Evolutionary conservation across 2,113 vertebrate species (phyloP).

Genomic region (Ceyx cyanopectus): DNA sequence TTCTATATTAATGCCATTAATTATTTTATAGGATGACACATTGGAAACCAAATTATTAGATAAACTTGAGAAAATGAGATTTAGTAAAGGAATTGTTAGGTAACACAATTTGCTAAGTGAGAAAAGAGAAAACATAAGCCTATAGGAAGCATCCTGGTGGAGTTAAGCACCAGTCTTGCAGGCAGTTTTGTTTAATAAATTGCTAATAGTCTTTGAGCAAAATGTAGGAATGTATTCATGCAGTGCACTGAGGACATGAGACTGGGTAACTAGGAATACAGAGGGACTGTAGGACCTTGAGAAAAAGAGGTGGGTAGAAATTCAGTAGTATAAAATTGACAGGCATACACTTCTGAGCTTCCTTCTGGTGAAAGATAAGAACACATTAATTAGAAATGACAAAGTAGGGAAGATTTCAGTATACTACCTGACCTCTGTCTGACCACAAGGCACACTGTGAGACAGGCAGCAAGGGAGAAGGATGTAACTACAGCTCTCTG

Average conservation of each 20-base stretch:
- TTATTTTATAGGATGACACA: not conserved
- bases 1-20: not conserved
- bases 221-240: not conserved
- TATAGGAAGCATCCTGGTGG: not conserved
- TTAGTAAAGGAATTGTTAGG: conserved; percentile 48
- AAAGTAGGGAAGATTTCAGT: not conserved
- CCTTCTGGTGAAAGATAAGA: not conserved
- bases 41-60: not conserved
- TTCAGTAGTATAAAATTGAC: not conserved
- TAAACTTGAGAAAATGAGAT: not conserved
- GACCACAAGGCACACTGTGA: not conserved
- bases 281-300: not conserved
- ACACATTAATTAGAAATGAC: not conserved
- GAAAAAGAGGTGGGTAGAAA: not conserved
- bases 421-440: not conserved
- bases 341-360: not conserved
- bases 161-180: not conserved
- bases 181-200: not conserved
- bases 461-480: not conserved
- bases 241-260: not conserved
- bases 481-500: not conserved
- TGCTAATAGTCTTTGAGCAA: not conserved
- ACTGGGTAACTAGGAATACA: not conserved
- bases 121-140: not conserved
- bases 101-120: not conserved